Evolutionary conservation across 2,797 vertebrate species (phyloP).

Genomic region (Sebastes kiyomatsui): DNA sequence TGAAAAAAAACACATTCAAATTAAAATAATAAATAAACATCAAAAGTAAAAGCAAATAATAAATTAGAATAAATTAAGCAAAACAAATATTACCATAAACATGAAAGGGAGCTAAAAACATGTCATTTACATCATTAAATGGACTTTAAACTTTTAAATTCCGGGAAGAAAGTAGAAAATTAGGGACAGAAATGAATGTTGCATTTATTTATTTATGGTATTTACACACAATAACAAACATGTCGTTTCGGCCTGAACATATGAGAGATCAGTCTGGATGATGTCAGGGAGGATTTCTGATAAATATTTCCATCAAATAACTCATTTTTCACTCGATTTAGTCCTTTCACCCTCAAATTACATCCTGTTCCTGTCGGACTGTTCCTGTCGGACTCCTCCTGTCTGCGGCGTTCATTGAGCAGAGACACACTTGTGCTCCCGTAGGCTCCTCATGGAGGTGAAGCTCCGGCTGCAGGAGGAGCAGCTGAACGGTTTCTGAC

Average conservation of each 20-base stretch:
- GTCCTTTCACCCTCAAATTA: too few species aligned
- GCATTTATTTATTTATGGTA: neutral
- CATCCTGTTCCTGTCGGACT: too few species aligned
- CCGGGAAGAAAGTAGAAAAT: neutral
- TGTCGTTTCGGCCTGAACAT: too few species aligned
- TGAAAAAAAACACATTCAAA: neutral
- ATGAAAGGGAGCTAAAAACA: neutral
- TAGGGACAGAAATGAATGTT: neutral
- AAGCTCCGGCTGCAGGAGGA: conserved; percentile 51
- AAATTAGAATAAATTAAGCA: neutral
- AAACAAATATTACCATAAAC: neutral
- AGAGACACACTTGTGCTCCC: neutral
- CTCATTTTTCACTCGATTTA: too few species aligned
- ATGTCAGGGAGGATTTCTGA: too few species aligned
- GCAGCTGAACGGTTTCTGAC: conserved; percentile 58
- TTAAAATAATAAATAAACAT: neutral
- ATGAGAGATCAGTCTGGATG: too few species aligned
- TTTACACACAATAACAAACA: too few species aligned
- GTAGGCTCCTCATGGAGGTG: conserved; percentile 46
- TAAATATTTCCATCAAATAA: too few species aligned
- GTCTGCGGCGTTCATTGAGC: neutral
- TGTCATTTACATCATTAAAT: too few species aligned
- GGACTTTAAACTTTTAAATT: neutral
- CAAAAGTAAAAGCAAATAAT: neutral
- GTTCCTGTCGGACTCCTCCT: too few species aligned